phyloP scores from a whole-genome alignment of 2,113 vertebrate genomes.

The Eulemur macaco region DNA sequence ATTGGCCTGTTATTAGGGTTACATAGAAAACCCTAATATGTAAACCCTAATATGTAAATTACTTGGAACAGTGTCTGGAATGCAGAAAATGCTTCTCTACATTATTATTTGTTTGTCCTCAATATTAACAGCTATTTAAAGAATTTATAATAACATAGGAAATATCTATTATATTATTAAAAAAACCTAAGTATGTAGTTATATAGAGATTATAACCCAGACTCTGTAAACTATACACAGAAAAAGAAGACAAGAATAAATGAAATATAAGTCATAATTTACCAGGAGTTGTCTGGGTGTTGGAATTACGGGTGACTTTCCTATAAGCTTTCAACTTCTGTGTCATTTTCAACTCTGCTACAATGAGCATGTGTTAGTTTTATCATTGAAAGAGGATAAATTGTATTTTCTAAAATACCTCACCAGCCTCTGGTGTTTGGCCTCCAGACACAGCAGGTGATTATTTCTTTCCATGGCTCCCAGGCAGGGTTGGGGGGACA shows the following conservation, averaged over 20 bases:
- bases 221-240: neutral
- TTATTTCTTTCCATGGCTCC: neutral
- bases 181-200: neutral
- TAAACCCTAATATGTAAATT: neutral
- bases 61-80: neutral
- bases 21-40: neutral
- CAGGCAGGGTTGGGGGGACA: neutral
- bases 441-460: neutral
- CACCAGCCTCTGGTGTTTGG: neutral
- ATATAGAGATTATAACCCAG: neutral
- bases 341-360: neutral
- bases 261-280: neutral
- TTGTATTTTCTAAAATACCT: neutral
- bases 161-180: neutral
- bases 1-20: neutral
- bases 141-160: neutral
- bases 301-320: neutral
- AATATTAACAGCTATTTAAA: neutral
- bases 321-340: neutral
- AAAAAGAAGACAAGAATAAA: neutral
- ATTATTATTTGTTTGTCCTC: neutral
- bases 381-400: neutral
- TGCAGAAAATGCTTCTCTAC: neutral
- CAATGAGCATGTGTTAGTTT: neutral
- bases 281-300: neutral